Percentiles rank a stretch among this genome's conserved stretches.
Evolutionary conservation across 2,888 invertebrate genomes (phyloP).

Genomic region (Bhutanitis thaidina): DNA sequence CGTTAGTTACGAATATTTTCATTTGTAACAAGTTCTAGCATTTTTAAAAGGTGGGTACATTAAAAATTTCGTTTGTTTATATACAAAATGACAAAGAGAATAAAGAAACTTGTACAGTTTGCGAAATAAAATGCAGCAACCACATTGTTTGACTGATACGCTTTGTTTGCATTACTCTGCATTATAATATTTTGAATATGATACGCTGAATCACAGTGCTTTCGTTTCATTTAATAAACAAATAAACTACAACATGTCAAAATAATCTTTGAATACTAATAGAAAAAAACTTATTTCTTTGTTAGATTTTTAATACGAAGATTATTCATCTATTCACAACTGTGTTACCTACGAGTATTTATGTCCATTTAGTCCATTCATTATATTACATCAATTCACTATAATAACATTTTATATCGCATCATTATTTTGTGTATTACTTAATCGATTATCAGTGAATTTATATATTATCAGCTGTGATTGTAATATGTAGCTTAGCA

Average conservation of each 20-base stretch:
- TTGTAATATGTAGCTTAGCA: not conserved
- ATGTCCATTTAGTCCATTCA: too few species aligned
- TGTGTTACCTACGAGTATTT: too few species aligned
- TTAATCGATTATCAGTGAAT: conserved; percentile 12
- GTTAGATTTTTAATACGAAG: too few species aligned
- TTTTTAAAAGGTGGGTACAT: not conserved
- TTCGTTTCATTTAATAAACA: not conserved
- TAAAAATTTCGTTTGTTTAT: not conserved
- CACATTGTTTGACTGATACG: conserved; percentile 25
- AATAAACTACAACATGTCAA: not conserved
- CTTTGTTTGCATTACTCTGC: conserved; percentile 12
- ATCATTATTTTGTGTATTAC: not conserved
- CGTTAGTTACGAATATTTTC: too few species aligned
- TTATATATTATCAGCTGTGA: not conserved
- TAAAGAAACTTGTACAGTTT: not conserved
- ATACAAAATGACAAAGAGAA: too few species aligned
- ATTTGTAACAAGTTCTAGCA: not conserved
- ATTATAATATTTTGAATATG: conserved; percentile 16
- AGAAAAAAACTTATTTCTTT: too few species aligned
- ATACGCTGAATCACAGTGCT: conserved; percentile 26
- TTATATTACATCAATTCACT: not conserved
- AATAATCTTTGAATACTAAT: too few species aligned
- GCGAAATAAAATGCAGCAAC: conserved; percentile 20
- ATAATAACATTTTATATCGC: not conserved
- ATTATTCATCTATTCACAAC: too few species aligned